phyloP scores from a whole-genome alignment of 2,888 invertebrate species.

The Ophraella communa region DNA sequence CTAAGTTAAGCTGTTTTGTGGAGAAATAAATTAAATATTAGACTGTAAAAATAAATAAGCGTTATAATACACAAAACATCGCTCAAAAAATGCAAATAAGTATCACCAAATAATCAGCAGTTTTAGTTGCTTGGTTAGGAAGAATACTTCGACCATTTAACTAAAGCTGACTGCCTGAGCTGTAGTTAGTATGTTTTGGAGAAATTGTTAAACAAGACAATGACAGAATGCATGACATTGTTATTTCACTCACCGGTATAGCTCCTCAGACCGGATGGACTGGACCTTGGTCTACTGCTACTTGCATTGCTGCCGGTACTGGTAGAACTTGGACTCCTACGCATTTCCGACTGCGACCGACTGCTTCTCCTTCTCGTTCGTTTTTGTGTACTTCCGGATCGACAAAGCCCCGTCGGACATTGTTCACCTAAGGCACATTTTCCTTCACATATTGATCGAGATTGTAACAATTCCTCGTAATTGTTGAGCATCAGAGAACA shows the following conservation, averaged over 20 bases:
- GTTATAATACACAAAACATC: too few species aligned
- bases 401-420: slow-evolving; percentile 81
- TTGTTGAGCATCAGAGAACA: slow-evolving; percentile 81
- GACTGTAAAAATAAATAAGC: too few species aligned
- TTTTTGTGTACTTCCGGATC: slow-evolving; percentile 47
- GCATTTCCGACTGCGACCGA: slow-evolving; percentile 52
- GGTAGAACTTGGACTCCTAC: slow-evolving; percentile 56
- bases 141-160: too few species aligned
- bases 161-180: too few species aligned
- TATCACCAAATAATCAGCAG: too few species aligned
- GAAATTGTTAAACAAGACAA: too few species aligned
- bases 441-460: slow-evolving; percentile 85
- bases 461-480: slow-evolving; percentile 81
- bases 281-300: slow-evolving; percentile 71
- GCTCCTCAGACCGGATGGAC: slow-evolving; percentile 73
- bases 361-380: slow-evolving; percentile 46
- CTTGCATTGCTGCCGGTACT: slow-evolving; percentile 46
- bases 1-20: too few species aligned
- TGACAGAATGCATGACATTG: too few species aligned
- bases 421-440: slow-evolving; percentile 83
- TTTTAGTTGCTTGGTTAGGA: too few species aligned
- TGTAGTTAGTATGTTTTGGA: too few species aligned
- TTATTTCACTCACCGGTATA: slow-evolving; percentile 49
- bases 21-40: too few species aligned
- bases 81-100: too few species aligned